Evolutionary conservation across 2,797 vertebrate genomes (phyloP).

Genomic region (Benthosema pterotum): DNA sequence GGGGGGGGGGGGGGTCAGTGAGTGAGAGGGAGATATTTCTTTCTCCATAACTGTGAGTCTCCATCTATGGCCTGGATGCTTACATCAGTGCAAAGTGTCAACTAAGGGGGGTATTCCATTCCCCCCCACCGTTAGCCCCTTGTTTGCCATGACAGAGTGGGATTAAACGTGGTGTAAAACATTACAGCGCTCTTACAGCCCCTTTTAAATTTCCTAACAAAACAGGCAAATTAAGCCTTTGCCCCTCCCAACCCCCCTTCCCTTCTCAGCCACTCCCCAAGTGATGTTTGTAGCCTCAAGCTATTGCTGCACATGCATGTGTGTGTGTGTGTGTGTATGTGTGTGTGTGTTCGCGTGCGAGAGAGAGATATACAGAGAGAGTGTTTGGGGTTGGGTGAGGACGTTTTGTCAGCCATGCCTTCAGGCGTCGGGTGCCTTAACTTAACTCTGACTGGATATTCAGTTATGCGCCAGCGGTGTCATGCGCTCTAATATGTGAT

Average conservation of each 20-base stretch:
- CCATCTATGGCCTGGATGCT: not conserved
- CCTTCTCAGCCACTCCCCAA: conserved; percentile 20
- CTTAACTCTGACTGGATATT: no score
- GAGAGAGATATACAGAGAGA: not conserved
- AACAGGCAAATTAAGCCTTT: conserved; percentile 75
- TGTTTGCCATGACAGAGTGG: conserved; percentile 66
- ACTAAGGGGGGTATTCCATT: conserved; percentile 25
- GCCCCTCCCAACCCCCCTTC: conserved; percentile 34
- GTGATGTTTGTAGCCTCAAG: conserved; percentile 72
- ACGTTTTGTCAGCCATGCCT: conserved; percentile 54
- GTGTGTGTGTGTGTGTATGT: conserved; percentile 18
- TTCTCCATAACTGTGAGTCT: no score
- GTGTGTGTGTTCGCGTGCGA: conserved; percentile 18
- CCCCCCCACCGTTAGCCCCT: conserved; percentile 64
- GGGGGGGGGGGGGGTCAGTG: no score
- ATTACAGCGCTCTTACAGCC: conserved; percentile 55
- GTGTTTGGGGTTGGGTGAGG: not conserved
- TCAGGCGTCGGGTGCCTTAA: conserved; percentile 60
- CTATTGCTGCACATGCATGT: conserved; percentile 43
- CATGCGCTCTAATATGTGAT: conserved; percentile 10
- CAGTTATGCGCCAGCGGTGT: no score
- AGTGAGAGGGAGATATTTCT: no score
- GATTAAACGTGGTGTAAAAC: conserved; percentile 73
- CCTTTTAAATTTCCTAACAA: conserved; percentile 68
- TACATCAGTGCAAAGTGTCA: conserved; percentile 27